phyloP scores from a whole-genome alignment of 2,113 vertebrate species.

The Myrmecobius fasciatus region DNA sequence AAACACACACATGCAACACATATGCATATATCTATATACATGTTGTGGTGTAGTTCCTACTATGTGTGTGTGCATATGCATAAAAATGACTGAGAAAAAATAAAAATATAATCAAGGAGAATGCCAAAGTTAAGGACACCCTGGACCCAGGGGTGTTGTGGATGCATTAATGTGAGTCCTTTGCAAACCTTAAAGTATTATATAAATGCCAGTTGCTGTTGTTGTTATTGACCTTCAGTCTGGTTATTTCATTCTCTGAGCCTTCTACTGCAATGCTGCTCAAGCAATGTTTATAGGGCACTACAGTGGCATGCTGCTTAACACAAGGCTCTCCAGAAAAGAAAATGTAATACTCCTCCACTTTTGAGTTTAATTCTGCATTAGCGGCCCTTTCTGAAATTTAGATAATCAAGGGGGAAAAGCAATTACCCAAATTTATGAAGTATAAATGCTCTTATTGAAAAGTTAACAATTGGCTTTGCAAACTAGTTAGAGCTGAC shows the following conservation, averaged over 20 bases:
- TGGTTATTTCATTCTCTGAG: neutral
- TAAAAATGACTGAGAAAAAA: neutral
- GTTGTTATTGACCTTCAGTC: neutral
- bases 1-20: neutral
- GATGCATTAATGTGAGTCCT: neutral
- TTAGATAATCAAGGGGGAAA: neutral
- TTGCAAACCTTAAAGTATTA: neutral
- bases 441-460: neutral
- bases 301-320: neutral
- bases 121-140: neutral
- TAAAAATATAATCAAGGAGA: neutral
- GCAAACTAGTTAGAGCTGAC: neutral
- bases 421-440: neutral
- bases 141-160: neutral
- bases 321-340: neutral
- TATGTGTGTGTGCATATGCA: too few species aligned
- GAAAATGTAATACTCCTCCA: neutral
- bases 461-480: neutral
- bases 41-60: too few species aligned
- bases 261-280: neutral
- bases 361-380: neutral
- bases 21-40: too few species aligned
- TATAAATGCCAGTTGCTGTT: neutral
- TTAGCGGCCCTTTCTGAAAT: neutral
- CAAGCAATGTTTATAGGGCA: neutral